Evolutionary conservation across 2,888 invertebrate species (phyloP).

Genomic region (Plebejus melissa): DNA sequence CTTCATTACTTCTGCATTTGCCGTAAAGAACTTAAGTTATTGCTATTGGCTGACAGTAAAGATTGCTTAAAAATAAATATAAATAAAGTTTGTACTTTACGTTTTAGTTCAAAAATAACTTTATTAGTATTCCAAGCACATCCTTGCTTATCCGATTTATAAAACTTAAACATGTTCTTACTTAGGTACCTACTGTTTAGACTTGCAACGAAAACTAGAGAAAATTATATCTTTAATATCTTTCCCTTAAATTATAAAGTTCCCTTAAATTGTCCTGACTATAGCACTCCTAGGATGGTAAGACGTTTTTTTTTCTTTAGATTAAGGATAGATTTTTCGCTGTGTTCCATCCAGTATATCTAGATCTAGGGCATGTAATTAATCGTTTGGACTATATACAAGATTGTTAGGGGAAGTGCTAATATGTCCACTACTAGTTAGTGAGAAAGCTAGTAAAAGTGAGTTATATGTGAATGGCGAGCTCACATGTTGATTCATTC

Average conservation of each 20-base stretch:
- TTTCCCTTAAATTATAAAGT: no score
- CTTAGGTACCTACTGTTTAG: no score
- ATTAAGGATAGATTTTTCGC: no score
- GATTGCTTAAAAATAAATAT: neutral
- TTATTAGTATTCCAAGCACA: neutral
- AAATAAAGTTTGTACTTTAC: neutral
- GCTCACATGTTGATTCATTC: neutral
- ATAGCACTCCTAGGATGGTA: no score
- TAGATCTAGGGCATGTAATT: neutral
- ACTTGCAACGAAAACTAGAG: no score
- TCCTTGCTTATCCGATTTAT: neutral
- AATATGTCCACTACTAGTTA: constrained; percentile 16
- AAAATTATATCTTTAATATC: no score
- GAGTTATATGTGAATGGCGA: constrained; percentile 12
- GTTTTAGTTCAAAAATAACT: neutral
- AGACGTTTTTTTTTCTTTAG: no score
- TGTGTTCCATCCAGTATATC: neutral
- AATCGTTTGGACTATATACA: constrained; percentile 7
- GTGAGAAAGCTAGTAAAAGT: constrained; percentile 21
- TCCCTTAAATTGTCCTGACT: no score
- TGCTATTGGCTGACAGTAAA: neutral
- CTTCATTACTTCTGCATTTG: no score
- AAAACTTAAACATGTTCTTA: neutral
- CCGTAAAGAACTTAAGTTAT: no score
- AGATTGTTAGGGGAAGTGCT: constrained; percentile 22